These are phyloP conservation scores for Hipposideros armiger DNA, from an alignment of 2,113 vertebrate genomes.

Conservation along the genomic window DNA sequence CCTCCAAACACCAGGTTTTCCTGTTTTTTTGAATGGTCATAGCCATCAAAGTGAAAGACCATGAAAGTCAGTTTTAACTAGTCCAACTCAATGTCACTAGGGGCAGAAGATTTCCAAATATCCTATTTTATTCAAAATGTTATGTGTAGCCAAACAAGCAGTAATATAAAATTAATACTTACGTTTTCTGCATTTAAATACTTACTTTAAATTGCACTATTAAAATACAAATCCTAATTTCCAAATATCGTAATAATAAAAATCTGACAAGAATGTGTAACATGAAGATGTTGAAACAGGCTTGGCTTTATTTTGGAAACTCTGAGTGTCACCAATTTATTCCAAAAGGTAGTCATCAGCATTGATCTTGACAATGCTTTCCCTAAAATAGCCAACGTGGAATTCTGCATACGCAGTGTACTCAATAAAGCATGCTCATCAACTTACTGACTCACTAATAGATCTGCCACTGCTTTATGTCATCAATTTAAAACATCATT, in stretches of 20 bases:
- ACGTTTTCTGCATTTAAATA: background rate
- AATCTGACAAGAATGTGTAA: background rate
- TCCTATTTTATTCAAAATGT: slow-evolving; percentile 6
- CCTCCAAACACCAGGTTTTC: background rate
- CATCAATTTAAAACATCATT: slow-evolving; percentile 58
- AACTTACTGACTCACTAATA: slow-evolving; percentile 54
- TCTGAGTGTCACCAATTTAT: slow-evolving; percentile 39
- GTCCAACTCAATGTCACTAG: background rate
- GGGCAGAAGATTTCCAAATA: background rate
- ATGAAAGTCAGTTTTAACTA: background rate
- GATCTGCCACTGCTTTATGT: slow-evolving; percentile 10
- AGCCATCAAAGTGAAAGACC: background rate
- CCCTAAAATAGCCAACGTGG: slow-evolving; percentile 30
- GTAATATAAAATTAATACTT: slow-evolving; percentile 25
- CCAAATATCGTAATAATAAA: background rate
- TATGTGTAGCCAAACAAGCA: background rate
- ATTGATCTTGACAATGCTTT: background rate
- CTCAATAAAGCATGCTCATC: slow-evolving; percentile 43
- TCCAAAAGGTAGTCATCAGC: background rate
- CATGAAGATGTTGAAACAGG: background rate
- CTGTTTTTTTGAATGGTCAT: background rate
- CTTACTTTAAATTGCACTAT: background rate
- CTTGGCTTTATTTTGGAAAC: slow-evolving; percentile 47
- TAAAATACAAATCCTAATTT: slow-evolving; percentile 30
- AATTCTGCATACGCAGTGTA: background rate